Percentiles rank a stretch among this genome's conserved stretches.
Conservation (phyloP, 2,888 invertebrate genomes). For the Carterocephalus palaemon region DNA sequence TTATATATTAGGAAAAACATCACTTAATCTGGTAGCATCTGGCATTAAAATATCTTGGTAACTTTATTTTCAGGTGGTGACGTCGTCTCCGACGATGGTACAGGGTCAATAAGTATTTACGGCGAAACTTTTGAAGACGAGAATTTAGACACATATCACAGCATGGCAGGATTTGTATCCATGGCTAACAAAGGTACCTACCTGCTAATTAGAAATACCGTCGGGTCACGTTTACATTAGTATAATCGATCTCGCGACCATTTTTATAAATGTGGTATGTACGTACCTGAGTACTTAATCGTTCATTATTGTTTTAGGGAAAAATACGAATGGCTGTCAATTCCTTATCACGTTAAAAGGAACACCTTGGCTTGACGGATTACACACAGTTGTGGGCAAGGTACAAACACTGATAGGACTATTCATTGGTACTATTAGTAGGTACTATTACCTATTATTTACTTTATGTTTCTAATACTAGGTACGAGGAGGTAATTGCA, state of each 20-base stretch:
- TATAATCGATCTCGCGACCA: too few relatives aligned
- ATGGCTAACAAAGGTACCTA: conserved; percentile 91
- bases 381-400: conserved; percentile 94
- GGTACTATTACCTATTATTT: too few relatives aligned
- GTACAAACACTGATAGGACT: conserved; percentile 72
- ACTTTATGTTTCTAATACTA: too few relatives aligned
- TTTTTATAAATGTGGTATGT: too few relatives aligned
- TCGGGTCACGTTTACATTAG: too few relatives aligned
- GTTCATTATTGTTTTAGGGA: conserved; percentile 70
- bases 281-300: too few relatives aligned
- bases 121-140: conserved; percentile 93
- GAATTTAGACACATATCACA: conserved; percentile 88
- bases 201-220: too few relatives aligned
- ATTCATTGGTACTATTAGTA: too few relatives aligned
- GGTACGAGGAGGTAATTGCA: too few relatives aligned
- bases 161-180: conserved; percentile 89
- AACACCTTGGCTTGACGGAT: conserved; percentile 93
- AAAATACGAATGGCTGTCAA: conserved; percentile 96
- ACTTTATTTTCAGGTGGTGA: conserved; percentile 87
- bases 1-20: too few relatives aligned
- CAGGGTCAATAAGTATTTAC: conserved; percentile 91
- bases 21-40: too few relatives aligned
- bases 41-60: too few relatives aligned
- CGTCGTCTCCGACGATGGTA: conserved; percentile 88
- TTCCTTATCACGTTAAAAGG: conserved; percentile 94